Conservation (phyloP, 2,888 invertebrate species). For the Protonemura montana region DNA sequence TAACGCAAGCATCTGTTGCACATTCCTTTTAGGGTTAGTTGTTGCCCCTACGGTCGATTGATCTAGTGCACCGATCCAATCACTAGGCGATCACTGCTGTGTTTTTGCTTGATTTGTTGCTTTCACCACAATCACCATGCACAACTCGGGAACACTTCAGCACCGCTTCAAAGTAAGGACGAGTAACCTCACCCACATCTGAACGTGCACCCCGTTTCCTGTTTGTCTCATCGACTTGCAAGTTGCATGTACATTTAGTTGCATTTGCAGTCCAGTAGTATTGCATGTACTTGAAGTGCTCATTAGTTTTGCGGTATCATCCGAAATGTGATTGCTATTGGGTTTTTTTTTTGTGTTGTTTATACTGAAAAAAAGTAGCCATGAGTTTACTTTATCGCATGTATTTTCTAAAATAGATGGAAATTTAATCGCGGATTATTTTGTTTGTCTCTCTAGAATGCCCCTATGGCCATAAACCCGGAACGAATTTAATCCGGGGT, state of each 20-base stretch:
- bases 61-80: neutral
- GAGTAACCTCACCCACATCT: neutral
- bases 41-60: neutral
- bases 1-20: neutral
- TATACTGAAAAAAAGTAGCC: too few relatives aligned
- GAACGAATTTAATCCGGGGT: neutral
- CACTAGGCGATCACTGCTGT: neutral
- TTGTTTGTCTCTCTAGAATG: neutral
- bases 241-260: too few relatives aligned
- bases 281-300: neutral
- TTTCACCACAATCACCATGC: conserved; percentile 50
- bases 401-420: neutral
- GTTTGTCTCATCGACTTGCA: too few relatives aligned
- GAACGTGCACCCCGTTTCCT: too few relatives aligned
- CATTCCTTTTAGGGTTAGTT: neutral
- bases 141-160: conserved; percentile 56
- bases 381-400: neutral
- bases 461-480: neutral
- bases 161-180: conserved; percentile 59
- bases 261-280: neutral
- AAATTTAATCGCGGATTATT: neutral
- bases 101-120: conserved; percentile 22
- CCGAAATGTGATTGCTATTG: neutral
- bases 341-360: too few relatives aligned
- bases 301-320: neutral